Base-by-base conservation (phyloP, 2,113 vertebrate species). In the Heptranchias perlo region DNA sequence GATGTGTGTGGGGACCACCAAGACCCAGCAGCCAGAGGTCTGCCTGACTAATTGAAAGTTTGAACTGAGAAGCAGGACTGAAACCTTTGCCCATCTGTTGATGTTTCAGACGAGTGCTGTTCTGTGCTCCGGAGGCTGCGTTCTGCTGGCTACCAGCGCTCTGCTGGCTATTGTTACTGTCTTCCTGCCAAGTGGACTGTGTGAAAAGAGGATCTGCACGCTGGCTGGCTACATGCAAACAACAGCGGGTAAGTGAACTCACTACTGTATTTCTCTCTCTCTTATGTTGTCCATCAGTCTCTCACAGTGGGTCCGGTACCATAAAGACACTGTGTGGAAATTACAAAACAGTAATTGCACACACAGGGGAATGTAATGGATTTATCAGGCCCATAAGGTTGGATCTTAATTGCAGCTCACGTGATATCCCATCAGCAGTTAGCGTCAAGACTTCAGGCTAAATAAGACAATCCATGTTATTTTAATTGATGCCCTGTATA, bases 191-290 rank as follows among this genome's bases (percentile, higher is more conserved):
- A 96, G 98, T 0, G 98, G 99, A 97, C 97, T 97, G 96, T 99
- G 98, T n/a, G 99, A 99, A 97, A 97, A 98, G 96, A 97, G 98
- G 97, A 96, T 98, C 97, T 99, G 99, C 97, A 98, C 98, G 96
- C 97, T 99, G 97, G 98, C 98, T 13, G 98, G 98, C 95, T 99
- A 99, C 98, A 98, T 99, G 98, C 99, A 99, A 98, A 99, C 98
- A 97, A 98, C 98, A n/a, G 97, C 98, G 97, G 98, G 98, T 99
- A 96, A 97, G 98, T 97, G 82, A 73, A 25, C 16, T 4, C 11
- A 65, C 96, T 6, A 2, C 39, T 49, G 13, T 49, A 69, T 23
- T 14, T 95, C 65, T 18, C 18, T 65, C 28, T 16, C 21, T 92
- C 78, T 82, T 39, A 16, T 58, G 21, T 2, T 73, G 94, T 25